Evolutionary conservation across 2,888 invertebrate genomes (phyloP).

Genomic region (Eupithecia exiguata): DNA sequence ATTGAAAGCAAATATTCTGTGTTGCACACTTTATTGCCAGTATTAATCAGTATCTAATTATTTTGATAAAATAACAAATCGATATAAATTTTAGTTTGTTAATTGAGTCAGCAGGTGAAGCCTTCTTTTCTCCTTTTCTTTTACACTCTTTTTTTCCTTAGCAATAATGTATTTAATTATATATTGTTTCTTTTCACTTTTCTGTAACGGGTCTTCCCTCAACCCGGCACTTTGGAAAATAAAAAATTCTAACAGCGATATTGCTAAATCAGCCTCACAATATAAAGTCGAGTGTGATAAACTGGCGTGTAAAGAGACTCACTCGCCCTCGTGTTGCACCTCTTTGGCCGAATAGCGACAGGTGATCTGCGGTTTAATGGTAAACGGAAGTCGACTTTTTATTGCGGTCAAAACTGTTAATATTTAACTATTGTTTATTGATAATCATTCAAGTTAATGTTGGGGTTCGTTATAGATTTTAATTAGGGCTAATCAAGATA

Average conservation of each 20-base stretch:
- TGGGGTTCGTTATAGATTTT: constrained; percentile 36
- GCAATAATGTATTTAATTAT: neutral
- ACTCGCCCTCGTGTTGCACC: constrained; percentile 28
- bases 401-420: constrained; percentile 43
- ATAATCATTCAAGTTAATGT: constrained; percentile 39
- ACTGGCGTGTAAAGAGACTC: neutral
- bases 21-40: neutral
- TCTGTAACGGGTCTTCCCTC: too few species aligned
- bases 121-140: neutral
- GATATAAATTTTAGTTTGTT: neutral
- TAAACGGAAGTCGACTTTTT: constrained; percentile 42
- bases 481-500: constrained; percentile 35
- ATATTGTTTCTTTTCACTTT: neutral
- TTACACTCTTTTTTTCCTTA: neutral
- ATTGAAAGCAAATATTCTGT: constrained; percentile 34
- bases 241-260: neutral
- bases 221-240: too few species aligned
- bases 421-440: constrained; percentile 40
- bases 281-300: neutral
- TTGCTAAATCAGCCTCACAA: neutral
- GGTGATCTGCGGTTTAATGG: constrained; percentile 44
- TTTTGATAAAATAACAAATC: neutral
- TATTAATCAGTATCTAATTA: neutral
- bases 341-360: constrained; percentile 38
- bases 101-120: neutral